A percentile compares a stretch with the other conserved stretches of the same genome.
Evolutionary conservation across 2,113 vertebrate species (phyloP).

Genomic region (Gymnogyps californianus): DNA sequence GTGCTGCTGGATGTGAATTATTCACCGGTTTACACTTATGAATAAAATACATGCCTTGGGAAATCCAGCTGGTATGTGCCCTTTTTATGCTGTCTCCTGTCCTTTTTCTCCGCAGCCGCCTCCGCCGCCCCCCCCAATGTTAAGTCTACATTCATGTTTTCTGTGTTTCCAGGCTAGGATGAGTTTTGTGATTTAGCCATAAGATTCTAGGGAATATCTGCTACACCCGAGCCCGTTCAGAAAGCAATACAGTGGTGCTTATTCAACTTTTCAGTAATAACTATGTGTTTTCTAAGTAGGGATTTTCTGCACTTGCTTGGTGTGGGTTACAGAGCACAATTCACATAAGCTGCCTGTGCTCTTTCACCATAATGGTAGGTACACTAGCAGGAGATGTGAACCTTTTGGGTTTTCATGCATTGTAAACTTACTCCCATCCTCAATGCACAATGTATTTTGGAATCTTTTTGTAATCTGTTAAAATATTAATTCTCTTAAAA

Average conservation of each 20-base stretch:
- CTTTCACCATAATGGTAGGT: neutral
- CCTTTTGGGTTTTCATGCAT: neutral
- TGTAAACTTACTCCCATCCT: neutral
- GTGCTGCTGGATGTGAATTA: neutral
- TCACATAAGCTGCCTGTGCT: neutral
- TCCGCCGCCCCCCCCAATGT: neutral
- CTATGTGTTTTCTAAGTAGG: neutral
- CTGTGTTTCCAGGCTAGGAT: neutral
- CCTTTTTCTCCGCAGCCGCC: neutral
- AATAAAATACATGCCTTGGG: slow-evolving; percentile 4
- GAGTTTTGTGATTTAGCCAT: neutral
- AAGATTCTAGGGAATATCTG: neutral
- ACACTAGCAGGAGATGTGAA: neutral
- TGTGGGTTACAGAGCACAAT: neutral
- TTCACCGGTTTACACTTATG: neutral
- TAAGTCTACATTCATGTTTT: neutral
- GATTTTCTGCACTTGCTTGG: neutral
- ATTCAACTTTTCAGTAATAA: neutral
- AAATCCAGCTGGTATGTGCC: neutral
- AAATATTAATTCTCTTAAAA: neutral
- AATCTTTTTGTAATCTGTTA: neutral
- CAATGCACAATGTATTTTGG: neutral
- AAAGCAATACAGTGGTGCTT: neutral
- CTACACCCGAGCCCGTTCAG: neutral
- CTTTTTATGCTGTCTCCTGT: neutral